Evolutionary conservation across 2,113 vertebrate species (phyloP), one percentile per base, ranked within the genome.

Genomic region (Siniperca knerii): DNA sequence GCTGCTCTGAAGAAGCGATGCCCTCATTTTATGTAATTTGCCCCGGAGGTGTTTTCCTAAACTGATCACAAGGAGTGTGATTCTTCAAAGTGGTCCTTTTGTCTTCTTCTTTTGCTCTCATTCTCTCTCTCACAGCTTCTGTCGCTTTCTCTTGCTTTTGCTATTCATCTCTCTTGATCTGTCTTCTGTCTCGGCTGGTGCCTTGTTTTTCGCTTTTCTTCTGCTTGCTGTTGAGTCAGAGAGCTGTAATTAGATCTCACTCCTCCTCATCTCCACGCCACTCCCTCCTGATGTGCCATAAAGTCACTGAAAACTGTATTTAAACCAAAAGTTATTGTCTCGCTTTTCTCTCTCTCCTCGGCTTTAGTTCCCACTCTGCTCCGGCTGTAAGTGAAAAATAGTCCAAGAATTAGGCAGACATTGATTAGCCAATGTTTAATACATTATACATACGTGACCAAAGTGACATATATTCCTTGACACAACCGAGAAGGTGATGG

Each of bases 201-300:
- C 25, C 52, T 73, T 25, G 3, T 54, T 71, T 66, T 54, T 42
- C 1, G 2, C n/a, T 54, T 18, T 42, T 72, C 40, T 66, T 29
- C 60, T 73, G 42, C n/a, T 21, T 33, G 58, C 78, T 67, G 86
- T 83, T 74, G 76, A 89, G 82, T 87, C 83, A 87, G 79, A 86
- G 73, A 86, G 76, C 81, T 89, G 90, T 92, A 93, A 93, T 92
- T 92, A 90, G 82, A 88, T 89, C 84, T 92, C 85, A 3, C 62
- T 84, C 79, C 75, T 79, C 85, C 87, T 92, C 85, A 83, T 91
- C 86, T 73, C 65, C 60, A 16, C 87, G 75, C 84, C 81, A 52
- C 77, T 89, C 81, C 90, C 87, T 86, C 69, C 80, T 86, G 68
- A 89, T 79, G 86, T 62, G 77, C 81, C 85, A 77, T 85, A 54